Percentiles rank a stretch among this genome's conserved stretches.
These are phyloP conservation scores for Zapus hudsonius DNA, from an alignment of 2,113 vertebrate genomes.

Conservation along the genomic window DNA sequence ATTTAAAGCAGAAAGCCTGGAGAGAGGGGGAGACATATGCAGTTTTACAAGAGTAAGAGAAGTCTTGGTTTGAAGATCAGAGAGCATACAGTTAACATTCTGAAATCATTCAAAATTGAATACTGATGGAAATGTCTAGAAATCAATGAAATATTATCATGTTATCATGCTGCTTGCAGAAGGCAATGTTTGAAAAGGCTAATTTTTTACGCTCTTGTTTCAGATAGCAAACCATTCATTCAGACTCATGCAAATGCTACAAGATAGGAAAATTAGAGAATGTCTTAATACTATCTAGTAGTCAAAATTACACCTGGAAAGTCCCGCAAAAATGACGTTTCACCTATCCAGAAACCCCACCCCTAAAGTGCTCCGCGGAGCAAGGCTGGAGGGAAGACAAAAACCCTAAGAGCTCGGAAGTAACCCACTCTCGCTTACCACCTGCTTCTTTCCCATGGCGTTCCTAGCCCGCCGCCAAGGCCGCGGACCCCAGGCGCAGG, in stretches of 20 bases:
- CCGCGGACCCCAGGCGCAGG: neutral
- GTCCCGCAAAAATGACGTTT: constrained; percentile 31
- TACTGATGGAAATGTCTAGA: neutral
- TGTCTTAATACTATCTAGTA: neutral
- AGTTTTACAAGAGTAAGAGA: neutral
- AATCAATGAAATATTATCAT: neutral
- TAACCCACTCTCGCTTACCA: constrained; percentile 80
- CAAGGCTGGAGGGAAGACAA: neutral
- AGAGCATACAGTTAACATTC: neutral
- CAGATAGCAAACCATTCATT: neutral
- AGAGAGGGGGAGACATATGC: neutral
- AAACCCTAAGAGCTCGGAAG: neutral
- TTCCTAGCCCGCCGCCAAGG: constrained; percentile 38
- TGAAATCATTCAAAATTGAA: constrained; percentile 36
- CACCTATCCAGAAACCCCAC: neutral
- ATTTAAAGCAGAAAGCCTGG: neutral
- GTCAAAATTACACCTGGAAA: neutral
- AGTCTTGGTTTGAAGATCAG: neutral
- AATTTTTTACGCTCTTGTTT: neutral
- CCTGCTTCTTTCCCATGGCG: constrained; percentile 86
- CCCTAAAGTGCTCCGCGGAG: neutral
- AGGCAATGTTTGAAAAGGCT: neutral
- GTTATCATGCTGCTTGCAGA: neutral
- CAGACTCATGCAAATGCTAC: neutral
- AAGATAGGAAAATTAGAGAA: neutral